Conservation (phyloP, 2,888 invertebrate species). For the Patella pellucida region DNA sequence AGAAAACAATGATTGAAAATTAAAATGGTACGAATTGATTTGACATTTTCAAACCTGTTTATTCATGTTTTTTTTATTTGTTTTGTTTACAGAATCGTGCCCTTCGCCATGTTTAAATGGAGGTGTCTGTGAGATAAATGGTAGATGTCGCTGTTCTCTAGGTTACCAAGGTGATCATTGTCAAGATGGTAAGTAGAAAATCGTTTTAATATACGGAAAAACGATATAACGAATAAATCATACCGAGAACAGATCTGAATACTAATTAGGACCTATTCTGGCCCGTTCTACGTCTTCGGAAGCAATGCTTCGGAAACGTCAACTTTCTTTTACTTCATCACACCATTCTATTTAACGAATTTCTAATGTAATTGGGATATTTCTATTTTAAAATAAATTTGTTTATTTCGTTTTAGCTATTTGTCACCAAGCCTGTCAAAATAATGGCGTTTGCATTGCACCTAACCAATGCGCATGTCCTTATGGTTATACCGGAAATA, state of each 20-base stretch:
- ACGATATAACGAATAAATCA: too few species aligned
- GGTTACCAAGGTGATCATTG: slow-evolving; percentile 52
- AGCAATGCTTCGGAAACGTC: too few species aligned
- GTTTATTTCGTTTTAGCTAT: slow-evolving; percentile 35
- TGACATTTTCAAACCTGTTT: too few species aligned
- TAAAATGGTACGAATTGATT: too few species aligned
- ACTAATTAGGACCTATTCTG: too few species aligned
- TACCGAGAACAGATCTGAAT: too few species aligned
- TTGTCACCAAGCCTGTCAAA: slow-evolving; percentile 49
- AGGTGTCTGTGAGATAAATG: slow-evolving; percentile 46
- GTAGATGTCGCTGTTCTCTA: slow-evolving; percentile 47
- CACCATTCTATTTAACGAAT: background rate
- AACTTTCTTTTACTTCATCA: background rate
- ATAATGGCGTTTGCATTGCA: slow-evolving; percentile 53
- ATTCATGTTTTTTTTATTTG: too few species aligned
- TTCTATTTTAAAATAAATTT: background rate
- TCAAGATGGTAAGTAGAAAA: slow-evolving; percentile 43
- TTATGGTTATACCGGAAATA: slow-evolving; percentile 47
- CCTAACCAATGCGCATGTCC: slow-evolving; percentile 54
- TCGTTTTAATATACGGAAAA: too few species aligned
- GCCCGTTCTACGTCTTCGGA: too few species aligned
- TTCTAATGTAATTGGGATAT: background rate
- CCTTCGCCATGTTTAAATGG: slow-evolving; percentile 48
- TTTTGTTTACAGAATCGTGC: slow-evolving; percentile 42
- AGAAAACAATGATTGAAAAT: too few species aligned